These are phyloP conservation scores for Mellivora capensis DNA, from an alignment of 2,113 vertebrate species.

Conservation along the genomic window DNA sequence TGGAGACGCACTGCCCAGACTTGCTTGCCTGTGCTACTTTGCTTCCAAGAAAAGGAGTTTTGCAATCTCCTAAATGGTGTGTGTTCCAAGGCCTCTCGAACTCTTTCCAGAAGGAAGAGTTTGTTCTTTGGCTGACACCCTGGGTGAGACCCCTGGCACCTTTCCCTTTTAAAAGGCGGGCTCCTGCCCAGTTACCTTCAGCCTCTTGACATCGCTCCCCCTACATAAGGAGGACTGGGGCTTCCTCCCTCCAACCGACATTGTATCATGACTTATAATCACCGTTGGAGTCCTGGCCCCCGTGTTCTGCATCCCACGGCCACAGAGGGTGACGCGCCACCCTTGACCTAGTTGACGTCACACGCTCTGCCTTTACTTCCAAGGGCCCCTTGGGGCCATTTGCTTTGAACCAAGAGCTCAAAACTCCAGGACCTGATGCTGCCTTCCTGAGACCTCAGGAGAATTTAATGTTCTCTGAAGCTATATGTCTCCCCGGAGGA, in stretches of 20 bases:
- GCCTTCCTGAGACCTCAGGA: not conserved
- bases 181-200: not conserved
- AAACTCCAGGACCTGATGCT: not conserved
- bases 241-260: not conserved
- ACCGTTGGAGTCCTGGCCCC: fast-evolving
- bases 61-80: not conserved
- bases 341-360: not conserved
- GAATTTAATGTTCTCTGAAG: not conserved
- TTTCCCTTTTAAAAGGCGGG: not conserved
- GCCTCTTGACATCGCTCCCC: too few species aligned
- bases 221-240: not conserved
- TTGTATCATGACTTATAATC: not conserved
- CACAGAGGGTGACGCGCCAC: fast-evolving
- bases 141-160: not conserved
- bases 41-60: not conserved
- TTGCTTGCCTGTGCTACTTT: fast-evolving
- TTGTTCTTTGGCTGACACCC: not conserved
- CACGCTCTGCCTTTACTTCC: not conserved
- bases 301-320: fast-evolving
- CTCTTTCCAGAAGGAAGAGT: not conserved
- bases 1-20: not conserved
- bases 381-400: fast-evolving
- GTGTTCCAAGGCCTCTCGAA: not conserved
- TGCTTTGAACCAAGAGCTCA: not conserved
- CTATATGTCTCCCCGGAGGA: too few species aligned